Evolutionary conservation across 1,140 invertebrate species (phyloP).

Genomic region (Homarus americanus): DNA sequence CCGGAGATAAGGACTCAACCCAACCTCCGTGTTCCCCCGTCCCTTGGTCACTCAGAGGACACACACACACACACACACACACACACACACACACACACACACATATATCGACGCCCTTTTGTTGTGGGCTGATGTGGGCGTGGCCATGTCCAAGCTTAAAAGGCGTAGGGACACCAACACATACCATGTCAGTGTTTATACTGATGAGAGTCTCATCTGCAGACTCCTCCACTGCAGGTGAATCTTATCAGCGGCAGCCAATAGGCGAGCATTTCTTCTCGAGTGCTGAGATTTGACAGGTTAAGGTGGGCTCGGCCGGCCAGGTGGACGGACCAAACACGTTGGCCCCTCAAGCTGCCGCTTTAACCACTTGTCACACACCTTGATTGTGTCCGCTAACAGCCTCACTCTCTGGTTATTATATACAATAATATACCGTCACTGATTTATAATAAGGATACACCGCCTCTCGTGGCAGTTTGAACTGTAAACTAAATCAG

Average conservation of each 20-base stretch:
- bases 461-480: no score
- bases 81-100: slow-evolving; percentile 8
- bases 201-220: slow-evolving; percentile 13
- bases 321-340: slow-evolving; percentile 21
- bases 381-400: not conserved
- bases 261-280: slow-evolving; percentile 23
- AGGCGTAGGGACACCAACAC: not conserved
- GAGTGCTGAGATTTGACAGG: slow-evolving; percentile 31
- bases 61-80: slow-evolving; percentile 16
- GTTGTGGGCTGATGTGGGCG: not conserved
- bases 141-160: not conserved
- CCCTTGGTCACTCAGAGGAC: not conserved
- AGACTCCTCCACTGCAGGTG: slow-evolving; percentile 10
- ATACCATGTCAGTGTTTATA: slow-evolving; percentile 32
- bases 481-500: not conserved
- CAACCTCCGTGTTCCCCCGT: no score
- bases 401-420: not conserved
- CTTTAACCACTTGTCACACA: not conserved
- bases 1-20: not conserved
- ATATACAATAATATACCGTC: not conserved
- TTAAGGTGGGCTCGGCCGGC: not conserved
- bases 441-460: not conserved
- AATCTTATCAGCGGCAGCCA: slow-evolving; percentile 30
- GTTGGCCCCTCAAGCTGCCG: not conserved
- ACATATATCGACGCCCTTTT: no score